Base-by-base conservation (phyloP, 2,888 invertebrate genomes). In the Trachelus tabidus region DNA sequence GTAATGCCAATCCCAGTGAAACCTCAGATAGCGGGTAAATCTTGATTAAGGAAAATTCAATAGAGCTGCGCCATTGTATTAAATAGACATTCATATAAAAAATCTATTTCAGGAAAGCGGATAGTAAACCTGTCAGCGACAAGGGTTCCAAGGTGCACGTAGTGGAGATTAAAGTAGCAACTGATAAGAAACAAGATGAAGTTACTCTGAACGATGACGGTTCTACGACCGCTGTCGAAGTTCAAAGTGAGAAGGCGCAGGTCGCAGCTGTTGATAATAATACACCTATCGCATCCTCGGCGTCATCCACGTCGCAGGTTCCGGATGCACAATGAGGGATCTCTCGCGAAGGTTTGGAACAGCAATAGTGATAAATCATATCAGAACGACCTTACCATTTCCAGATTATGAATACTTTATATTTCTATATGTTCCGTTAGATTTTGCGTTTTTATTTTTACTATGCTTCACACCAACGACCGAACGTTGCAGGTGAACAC, bases 301-400 rank as follows among this genome's bases (percentile, higher is more conserved):
- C 56, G 23, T 56, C 56, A 23, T 56, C 56, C 56, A 56, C 56
- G 56, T 56, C 56, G 56, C 56, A 56, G 56, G 56, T 56, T 9
- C 56, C 9, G 23, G 23, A 56, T 56, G 56, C 56, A 56, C 83
- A 86, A 82, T 86, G 83, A 87, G 83, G 82, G 78, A 77, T 83
- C 77, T 75, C 80, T 76, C 75, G 74, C 78, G 23, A 71, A 80
- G 80, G 79, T 82, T 83, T 79, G 82, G 81, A 81, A 83, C 84
- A 86, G 85, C 86, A 89, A 89, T 87, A 87, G 87, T 77, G 77
- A 83, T 83, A 83, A 85, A 86, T 82, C 89, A 89, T 89, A 89
- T 89, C 89, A 89, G 84, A 87, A 88, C 84, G 84, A 88, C 86
- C 85, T 88, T 82, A 88, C 85, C 81, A 80, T 86, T 83, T 87